Percentiles rank a stretch among this genome's conserved stretches.
phyloP scores from a whole-genome alignment of 2,888 invertebrate species.

The Eilema caniola region DNA sequence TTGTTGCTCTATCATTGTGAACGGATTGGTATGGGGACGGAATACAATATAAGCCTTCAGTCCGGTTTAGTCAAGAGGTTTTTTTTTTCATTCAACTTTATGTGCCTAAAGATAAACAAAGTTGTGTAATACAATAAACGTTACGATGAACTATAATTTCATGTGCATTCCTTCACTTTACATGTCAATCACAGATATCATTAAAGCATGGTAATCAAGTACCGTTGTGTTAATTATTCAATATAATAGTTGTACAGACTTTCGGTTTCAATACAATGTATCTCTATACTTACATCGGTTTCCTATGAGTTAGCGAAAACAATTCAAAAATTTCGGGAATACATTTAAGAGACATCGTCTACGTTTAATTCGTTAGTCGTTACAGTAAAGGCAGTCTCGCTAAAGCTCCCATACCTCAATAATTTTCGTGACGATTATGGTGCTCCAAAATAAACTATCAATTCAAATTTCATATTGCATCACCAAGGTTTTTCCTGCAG shows the following conservation, averaged over 20 bases:
- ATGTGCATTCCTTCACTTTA: neutral
- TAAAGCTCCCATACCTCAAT: neutral
- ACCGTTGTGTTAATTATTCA: neutral
- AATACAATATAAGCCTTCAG: neutral
- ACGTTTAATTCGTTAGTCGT: neutral
- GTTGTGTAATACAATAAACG: neutral
- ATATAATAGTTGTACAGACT: neutral
- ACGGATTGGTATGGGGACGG: neutral
- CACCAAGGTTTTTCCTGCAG: neutral
- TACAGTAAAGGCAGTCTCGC: neutral
- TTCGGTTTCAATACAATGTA: neutral
- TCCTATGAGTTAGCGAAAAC: neutral
- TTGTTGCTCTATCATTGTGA: neutral
- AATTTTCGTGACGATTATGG: neutral
- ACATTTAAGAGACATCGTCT: neutral
- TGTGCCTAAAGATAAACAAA: neutral
- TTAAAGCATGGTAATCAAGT: neutral
- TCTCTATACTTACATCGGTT: neutral
- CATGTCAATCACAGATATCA: neutral
- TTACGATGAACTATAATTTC: neutral
- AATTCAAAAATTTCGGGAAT: neutral
- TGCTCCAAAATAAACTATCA: neutral
- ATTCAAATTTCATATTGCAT: slow-evolving; percentile 1
- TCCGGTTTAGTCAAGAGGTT: neutral
- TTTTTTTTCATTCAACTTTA: neutral